Evolutionary conservation across 2,888 invertebrate genomes (phyloP).

Genomic region (Eupithecia inturbata): DNA sequence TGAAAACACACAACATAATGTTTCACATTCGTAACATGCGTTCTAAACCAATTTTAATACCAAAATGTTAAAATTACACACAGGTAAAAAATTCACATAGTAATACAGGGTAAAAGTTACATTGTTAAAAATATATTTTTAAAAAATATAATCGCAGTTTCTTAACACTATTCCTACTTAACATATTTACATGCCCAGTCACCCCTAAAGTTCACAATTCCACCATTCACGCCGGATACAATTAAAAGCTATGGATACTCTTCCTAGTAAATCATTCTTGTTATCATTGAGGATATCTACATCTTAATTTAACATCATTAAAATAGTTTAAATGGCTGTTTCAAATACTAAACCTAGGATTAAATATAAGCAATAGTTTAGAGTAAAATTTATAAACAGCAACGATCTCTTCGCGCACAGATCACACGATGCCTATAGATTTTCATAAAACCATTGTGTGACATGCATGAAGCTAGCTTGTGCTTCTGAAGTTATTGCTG

Average conservation of each 20-base stretch:
- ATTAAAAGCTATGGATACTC: slow-evolving; percentile 19
- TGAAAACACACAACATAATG: slow-evolving; percentile 59
- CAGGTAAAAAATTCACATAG: slow-evolving; percentile 34
- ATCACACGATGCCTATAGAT: neutral
- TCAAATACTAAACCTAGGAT: slow-evolving; percentile 21
- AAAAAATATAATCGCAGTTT: slow-evolving; percentile 71
- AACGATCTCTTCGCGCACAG: neutral
- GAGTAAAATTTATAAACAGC: neutral
- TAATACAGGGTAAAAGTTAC: slow-evolving; percentile 43
- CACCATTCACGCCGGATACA: slow-evolving; percentile 21
- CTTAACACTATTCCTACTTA: slow-evolving; percentile 62
- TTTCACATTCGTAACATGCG: slow-evolving; percentile 70
- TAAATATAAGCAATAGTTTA: slow-evolving; percentile 24
- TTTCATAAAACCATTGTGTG: neutral
- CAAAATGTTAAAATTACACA: slow-evolving; percentile 35
- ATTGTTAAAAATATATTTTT: slow-evolving; percentile 62
- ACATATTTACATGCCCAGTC: slow-evolving; percentile 74
- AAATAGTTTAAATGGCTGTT: slow-evolving; percentile 22
- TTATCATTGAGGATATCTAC: slow-evolving; percentile 22
- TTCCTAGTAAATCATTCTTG: slow-evolving; percentile 25
- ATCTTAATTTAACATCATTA: neutral
- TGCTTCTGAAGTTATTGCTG: neutral
- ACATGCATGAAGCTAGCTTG: neutral
- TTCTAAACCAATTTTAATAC: slow-evolving; percentile 53
- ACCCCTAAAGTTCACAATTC: slow-evolving; percentile 14